A percentile compares a stretch with the other conserved stretches of the same genome.
phyloP scores from a whole-genome alignment of 2,113 vertebrate species.

The Daboia siamensis region DNA sequence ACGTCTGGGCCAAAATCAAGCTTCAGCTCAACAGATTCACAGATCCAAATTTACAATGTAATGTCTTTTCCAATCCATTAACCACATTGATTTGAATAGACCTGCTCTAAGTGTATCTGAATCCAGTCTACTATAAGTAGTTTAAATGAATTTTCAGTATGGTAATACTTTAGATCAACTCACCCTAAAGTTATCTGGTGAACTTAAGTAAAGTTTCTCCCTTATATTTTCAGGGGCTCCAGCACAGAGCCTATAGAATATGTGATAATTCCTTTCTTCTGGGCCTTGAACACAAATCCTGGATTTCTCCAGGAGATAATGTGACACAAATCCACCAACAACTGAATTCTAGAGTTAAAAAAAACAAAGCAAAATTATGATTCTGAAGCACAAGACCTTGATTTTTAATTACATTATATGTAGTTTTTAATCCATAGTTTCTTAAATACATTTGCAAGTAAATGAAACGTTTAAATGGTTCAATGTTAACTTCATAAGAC shows the following conservation, averaged over 20 bases:
- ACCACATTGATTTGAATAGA: background rate
- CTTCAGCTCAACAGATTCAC: background rate
- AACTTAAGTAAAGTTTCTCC: slow-evolving; percentile 85
- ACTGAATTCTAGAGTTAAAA: slow-evolving; percentile 79
- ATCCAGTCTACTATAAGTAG: background rate
- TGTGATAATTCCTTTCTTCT: slow-evolving; percentile 98
- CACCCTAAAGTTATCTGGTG: slow-evolving; percentile 93
- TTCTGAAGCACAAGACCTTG: slow-evolving; percentile 34
- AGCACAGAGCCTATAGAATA: slow-evolving; percentile 95
- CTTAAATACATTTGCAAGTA: background rate
- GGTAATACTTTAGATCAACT: slow-evolving; percentile 52
- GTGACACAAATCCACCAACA: slow-evolving; percentile 96
- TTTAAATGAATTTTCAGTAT: background rate
- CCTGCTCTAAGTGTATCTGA: background rate
- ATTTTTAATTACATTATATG: background rate
- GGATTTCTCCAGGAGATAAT: slow-evolving; percentile 98
- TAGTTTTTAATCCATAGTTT: background rate
- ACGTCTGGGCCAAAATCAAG: background rate
- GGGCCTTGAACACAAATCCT: slow-evolving; percentile 92
- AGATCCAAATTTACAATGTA: background rate
- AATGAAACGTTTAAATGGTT: background rate
- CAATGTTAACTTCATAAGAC: background rate
- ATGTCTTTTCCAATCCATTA: background rate
- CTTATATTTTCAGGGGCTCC: slow-evolving; percentile 92
- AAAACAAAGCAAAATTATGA: slow-evolving; percentile 41